Percentiles rank a stretch among this genome's conserved stretches.
phyloP scores from a whole-genome alignment of 64 coral and sea anemone species.

The Stylophora pistillata region DNA sequence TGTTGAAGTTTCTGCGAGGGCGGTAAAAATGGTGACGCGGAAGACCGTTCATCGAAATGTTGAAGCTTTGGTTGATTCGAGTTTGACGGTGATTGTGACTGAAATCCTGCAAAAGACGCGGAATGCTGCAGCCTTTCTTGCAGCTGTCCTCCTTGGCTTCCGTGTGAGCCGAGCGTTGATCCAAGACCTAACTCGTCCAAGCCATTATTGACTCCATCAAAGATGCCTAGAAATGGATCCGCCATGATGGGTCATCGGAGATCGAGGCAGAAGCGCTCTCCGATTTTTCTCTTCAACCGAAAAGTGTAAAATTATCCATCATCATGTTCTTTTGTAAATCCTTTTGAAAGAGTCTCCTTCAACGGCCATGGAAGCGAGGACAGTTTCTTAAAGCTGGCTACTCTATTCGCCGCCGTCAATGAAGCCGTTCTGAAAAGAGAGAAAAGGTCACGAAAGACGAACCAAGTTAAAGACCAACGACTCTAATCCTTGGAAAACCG shows the following conservation, averaged over 20 bases:
- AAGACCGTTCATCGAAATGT: conserved; percentile 84
- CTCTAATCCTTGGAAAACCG: conserved; percentile 88
- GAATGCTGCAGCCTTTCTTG: conserved; percentile 73
- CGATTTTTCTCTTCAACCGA: conserved; percentile 5
- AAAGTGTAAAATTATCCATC: not conserved
- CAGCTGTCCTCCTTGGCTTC: conserved; percentile 72
- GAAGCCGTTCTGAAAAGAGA: conserved; percentile 46
- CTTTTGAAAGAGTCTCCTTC: not conserved
- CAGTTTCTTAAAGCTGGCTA: not conserved
- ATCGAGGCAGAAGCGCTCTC: conserved; percentile 12
- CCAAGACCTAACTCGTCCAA: conserved; percentile 75
- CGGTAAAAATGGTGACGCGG: conserved; percentile 59
- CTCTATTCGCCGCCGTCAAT: conserved; percentile 13
- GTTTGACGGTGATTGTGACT: conserved; percentile 59
- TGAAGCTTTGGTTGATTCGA: conserved; percentile 82
- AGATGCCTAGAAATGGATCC: conserved; percentile 92
- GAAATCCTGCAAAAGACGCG: conserved; percentile 78
- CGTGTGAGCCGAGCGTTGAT: conserved; percentile 65
- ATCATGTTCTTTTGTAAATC: not conserved
- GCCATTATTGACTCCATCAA: conserved; percentile 78
- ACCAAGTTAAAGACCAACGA: conserved; percentile 71
- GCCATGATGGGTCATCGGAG: conserved; percentile 71
- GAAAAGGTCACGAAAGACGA: conserved; percentile 83
- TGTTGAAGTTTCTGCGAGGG: conserved; percentile 92
- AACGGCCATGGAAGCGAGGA: conserved; percentile 20